Conservation (phyloP, 2,113 vertebrate genomes). For the Stigmatopora argus region DNA sequence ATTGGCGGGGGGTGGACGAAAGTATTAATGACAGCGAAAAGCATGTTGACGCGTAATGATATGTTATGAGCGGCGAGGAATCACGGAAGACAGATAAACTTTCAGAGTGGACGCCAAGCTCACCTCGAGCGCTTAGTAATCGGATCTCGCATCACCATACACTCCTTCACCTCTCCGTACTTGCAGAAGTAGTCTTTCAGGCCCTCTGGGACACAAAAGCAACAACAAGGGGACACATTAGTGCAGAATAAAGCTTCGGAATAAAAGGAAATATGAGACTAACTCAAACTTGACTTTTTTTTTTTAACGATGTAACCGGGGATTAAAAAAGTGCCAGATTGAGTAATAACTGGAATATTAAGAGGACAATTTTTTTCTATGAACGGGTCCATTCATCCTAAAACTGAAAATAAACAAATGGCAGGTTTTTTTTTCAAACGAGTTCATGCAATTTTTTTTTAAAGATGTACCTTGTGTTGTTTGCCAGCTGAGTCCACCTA, state of each 20-base stretch:
- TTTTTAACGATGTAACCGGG: background rate
- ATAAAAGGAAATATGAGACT: background rate
- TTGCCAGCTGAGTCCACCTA: slow-evolving; percentile 94
- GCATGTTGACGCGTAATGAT: slow-evolving; percentile 50
- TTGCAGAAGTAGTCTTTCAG: slow-evolving; percentile 99
- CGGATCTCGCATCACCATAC: slow-evolving; percentile 99
- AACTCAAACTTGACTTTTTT: background rate
- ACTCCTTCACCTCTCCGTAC: slow-evolving; percentile 99
- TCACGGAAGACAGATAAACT: slow-evolving; percentile 68
- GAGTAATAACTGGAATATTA: slow-evolving; percentile 13
- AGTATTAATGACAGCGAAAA: slow-evolving; percentile 45
- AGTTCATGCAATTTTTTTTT: background rate
- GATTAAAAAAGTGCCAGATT: slow-evolving; percentile 2
- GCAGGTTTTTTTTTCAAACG: background rate
- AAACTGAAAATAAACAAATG: slow-evolving; percentile 18
- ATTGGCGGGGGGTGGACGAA: background rate
- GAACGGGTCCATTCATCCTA: slow-evolving; percentile 39
- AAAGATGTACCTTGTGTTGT: slow-evolving; percentile 88
- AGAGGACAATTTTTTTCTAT: background rate
- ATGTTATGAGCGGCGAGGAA: slow-evolving; percentile 52
- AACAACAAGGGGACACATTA: slow-evolving; percentile 15
- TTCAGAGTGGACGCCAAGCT: slow-evolving; percentile 61
- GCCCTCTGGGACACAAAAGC: slow-evolving; percentile 79
- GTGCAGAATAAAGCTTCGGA: background rate
- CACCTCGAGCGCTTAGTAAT: slow-evolving; percentile 99